Conservation (phyloP, 1,140 invertebrate species). For the Paracyclopina nana region DNA sequence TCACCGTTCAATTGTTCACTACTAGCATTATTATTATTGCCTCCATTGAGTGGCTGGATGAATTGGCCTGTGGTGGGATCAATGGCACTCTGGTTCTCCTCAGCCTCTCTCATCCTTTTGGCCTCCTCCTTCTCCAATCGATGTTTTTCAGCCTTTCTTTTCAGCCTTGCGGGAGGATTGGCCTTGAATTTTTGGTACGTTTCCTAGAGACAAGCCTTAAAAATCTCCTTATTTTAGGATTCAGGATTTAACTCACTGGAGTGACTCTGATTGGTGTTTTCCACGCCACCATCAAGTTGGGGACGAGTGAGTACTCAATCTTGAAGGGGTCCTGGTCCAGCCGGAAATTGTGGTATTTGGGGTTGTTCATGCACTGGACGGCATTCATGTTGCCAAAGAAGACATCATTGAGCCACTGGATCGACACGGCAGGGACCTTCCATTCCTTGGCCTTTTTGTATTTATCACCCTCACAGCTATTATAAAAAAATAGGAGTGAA, state of each 20-base stretch:
- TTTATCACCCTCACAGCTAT: constrained; percentile 60
- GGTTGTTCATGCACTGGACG: constrained; percentile 53
- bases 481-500: constrained; percentile 1
- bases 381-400: constrained; percentile 66
- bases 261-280: constrained; percentile 17
- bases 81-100: constrained; percentile 7
- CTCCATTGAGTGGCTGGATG: not conserved
- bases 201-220: not conserved
- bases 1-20: not conserved
- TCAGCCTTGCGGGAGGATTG: constrained; percentile 19
- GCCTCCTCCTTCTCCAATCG: constrained; percentile 9
- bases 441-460: constrained; percentile 74
- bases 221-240: not conserved
- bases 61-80: not conserved
- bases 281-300: constrained; percentile 36
- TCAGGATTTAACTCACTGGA: constrained; percentile 6
- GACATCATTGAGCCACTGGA: constrained; percentile 79
- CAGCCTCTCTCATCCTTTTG: constrained; percentile 1
- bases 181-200: constrained; percentile 19
- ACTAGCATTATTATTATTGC: not conserved
- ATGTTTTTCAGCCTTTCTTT: constrained; percentile 16
- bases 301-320: constrained; percentile 63
- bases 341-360: constrained; percentile 70
- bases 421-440: constrained; percentile 61
- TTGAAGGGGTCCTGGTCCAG: constrained; percentile 54